A percentile compares a stretch with the other conserved stretches of the same genome.
Evolutionary conservation across 2,888 invertebrate genomes (phyloP).

Genomic region (Bruchidius siliquastri): DNA sequence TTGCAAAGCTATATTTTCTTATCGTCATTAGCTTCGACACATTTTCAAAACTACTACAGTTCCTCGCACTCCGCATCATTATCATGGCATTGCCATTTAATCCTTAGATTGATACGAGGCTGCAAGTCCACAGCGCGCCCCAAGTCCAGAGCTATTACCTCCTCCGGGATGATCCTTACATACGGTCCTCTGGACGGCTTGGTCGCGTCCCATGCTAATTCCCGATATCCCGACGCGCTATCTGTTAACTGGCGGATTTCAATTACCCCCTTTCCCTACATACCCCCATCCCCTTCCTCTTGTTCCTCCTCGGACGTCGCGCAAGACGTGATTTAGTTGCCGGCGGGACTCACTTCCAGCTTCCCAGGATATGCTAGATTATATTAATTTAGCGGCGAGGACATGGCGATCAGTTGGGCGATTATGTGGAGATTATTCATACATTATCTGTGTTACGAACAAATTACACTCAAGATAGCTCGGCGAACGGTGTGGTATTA

Average conservation of each 20-base stretch:
- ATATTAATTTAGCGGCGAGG: background rate
- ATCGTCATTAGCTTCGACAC: no score
- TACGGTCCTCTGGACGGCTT: conserved; percentile 31
- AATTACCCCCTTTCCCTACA: conserved; percentile 16
- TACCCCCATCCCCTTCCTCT: background rate
- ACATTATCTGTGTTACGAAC: background rate
- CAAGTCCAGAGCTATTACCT: conserved; percentile 40
- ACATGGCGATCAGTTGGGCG: background rate
- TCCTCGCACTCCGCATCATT: no score
- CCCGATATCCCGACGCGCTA: conserved; percentile 28
- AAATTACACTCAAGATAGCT: background rate
- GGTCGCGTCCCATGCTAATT: conserved; percentile 39
- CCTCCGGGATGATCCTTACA: conserved; percentile 45
- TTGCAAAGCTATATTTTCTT: no score
- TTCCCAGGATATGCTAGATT: background rate
- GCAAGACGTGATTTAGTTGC: conserved; percentile 2
- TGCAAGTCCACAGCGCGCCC: conserved; percentile 22
- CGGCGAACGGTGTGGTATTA: background rate
- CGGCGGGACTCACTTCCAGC: background rate
- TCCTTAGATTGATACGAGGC: background rate
- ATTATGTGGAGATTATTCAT: background rate
- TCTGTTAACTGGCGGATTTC: conserved; percentile 23
- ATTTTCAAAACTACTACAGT: no score
- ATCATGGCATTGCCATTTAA: no score
- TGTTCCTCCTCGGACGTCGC: conserved; percentile 5